Conservation (phyloP, 2,797 vertebrate species). For the Poecilia wingei region DNA sequence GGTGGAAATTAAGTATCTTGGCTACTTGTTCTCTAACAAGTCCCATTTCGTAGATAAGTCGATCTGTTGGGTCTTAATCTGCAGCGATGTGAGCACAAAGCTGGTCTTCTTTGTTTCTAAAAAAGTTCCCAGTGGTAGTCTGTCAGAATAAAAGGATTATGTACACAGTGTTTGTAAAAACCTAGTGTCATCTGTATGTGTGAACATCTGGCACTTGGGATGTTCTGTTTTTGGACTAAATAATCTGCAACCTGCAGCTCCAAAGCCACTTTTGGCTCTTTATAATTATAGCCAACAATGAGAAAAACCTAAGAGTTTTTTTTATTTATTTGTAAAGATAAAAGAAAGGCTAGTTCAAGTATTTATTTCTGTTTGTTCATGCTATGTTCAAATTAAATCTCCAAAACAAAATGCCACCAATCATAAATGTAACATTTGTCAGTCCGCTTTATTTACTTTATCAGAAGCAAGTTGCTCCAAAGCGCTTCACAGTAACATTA, state of each 20-base stretch:
- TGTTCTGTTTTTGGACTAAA: background rate
- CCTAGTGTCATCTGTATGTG: background rate
- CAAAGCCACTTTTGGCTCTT: background rate
- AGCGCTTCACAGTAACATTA: background rate
- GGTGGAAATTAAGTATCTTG: background rate
- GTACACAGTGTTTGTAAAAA: background rate
- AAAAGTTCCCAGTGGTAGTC: background rate
- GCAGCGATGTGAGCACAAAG: background rate
- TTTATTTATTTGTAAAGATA: background rate
- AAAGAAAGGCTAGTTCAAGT: background rate
- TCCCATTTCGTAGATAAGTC: background rate
- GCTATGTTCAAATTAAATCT: background rate
- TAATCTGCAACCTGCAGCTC: background rate
- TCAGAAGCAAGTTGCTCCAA: background rate
- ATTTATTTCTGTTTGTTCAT: background rate
- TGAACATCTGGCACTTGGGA: background rate
- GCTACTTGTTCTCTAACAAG: background rate
- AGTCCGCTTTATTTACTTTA: background rate
- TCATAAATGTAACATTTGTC: background rate
- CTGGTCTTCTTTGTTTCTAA: background rate
- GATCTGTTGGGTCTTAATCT: background rate
- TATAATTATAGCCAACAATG: background rate
- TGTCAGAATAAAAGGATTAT: background rate
- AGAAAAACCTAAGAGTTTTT: background rate
- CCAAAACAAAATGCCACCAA: background rate